A percentile compares a stretch with the other conserved stretches of the same genome.
phyloP scores from a whole-genome alignment of 2,888 invertebrate genomes.

The Aquatica leii region DNA sequence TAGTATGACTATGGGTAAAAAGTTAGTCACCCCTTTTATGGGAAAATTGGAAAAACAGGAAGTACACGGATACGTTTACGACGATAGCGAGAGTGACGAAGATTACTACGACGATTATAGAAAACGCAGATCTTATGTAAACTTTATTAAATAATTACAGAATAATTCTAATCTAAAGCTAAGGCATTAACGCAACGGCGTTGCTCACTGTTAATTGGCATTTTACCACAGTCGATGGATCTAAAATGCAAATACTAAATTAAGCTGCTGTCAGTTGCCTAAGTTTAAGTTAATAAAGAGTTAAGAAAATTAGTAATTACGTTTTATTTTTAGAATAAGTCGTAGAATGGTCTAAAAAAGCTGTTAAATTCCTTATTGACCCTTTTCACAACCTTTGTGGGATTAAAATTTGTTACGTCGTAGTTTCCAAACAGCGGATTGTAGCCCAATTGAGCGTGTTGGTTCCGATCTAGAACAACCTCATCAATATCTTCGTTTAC shows the following conservation, averaged over 20 bases:
- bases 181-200: no score
- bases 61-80: neutral
- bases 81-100: neutral
- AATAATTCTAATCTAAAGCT: no score
- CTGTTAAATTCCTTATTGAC: slow-evolving; percentile 35
- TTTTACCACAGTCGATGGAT: neutral
- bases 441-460: slow-evolving; percentile 17
- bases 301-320: neutral
- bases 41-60: slow-evolving; percentile 17
- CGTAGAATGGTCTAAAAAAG: slow-evolving; percentile 38
- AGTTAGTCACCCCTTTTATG: slow-evolving; percentile 35
- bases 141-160: no score
- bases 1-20: slow-evolving; percentile 37
- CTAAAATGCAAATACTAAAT: slow-evolving; percentile 3
- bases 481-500: slow-evolving; percentile 27
- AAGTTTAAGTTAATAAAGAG: slow-evolving; percentile 7
- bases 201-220: neutral
- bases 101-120: neutral
- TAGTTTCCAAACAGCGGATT: slow-evolving; percentile 38
- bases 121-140: neutral
- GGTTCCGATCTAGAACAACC: slow-evolving; percentile 20
- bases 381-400: slow-evolving; percentile 29
- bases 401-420: slow-evolving; percentile 38
- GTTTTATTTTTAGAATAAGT: slow-evolving; percentile 31
- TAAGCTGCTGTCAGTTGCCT: neutral